Evolutionary conservation across 2,797 vertebrate genomes (phyloP), one percentile per base, ranked within the genome.

Genomic region (Champsocephalus esox): DNA sequence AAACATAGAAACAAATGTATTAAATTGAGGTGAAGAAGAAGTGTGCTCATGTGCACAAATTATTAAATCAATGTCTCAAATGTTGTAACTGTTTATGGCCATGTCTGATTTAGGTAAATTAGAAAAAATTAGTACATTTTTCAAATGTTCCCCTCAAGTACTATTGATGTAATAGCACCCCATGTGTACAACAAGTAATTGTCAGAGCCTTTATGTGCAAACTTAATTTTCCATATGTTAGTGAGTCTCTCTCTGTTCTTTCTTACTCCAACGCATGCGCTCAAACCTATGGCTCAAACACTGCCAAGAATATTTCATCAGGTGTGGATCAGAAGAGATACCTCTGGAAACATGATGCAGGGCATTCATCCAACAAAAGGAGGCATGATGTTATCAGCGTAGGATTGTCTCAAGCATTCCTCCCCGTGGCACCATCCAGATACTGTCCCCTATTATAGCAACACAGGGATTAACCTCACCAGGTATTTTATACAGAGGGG

Each of bases 291-390:
- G 24, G 1, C n/a, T 34, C 51, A 55, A 69, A 59, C 51, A 21
- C 58, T 70, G 88, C 83, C 88, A 91, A 72, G 70, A 86, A 87
- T 65, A 88, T 90, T 88, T 94, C 89, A 90, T 70, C 92, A 79
- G 70, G 75, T 79, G 74, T 87, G 84, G 84, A 91, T 88, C 79
- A 88, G 76, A 91, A 44, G 54, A 65, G 77, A 86, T 66, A 81
- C 62, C 77, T 84, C 81, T 81, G 89, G 91, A 92, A 92, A 94
- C 89, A 82, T 50, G 86, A 90, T 87, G 82, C 84, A 83, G 66
- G n/a, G 67, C 48, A 90, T 86, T 89, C 87, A 87, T 41, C 79
- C 54, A 79, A 89, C 86, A 89, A 85, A 91, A 77, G 77, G 78
- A 83, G 63, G 58, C 65, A 66, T 21, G 66, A 87, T 89, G 77